phyloP scores from a whole-genome alignment of 2,797 vertebrate species.

The Acomys russatus region DNA sequence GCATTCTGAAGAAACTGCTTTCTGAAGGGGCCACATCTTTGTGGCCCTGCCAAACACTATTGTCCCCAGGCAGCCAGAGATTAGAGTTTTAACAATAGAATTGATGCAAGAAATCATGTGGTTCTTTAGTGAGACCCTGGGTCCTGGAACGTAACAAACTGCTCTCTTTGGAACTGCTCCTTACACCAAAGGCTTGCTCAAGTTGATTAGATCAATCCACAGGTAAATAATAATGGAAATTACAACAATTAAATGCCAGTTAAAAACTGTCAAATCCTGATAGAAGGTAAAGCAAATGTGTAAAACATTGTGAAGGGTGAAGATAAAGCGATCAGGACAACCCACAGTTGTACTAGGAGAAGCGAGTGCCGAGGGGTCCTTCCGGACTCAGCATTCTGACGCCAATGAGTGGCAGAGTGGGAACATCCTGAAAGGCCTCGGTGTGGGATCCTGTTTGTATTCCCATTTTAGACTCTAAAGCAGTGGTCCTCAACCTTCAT shows the following conservation, averaged over 20 bases:
- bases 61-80: neutral
- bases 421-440: neutral
- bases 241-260: neutral
- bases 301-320: neutral
- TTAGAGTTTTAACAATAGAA: conserved; percentile 3
- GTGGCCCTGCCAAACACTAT: neutral
- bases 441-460: neutral
- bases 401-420: neutral
- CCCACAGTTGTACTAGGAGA: neutral
- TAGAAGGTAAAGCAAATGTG: conserved; percentile 24
- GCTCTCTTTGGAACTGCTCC: neutral
- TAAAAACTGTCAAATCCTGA: neutral
- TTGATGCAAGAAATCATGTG: neutral
- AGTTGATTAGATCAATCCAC: neutral
- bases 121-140: neutral
- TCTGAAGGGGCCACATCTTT: neutral
- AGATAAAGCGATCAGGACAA: neutral
- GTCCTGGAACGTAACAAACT: neutral
- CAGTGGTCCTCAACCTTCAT: neutral
- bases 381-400: neutral
- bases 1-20: neutral
- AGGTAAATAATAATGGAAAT: neutral
- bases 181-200: neutral
- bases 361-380: neutral
- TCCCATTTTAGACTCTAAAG: neutral